A percentile compares a stretch with the other conserved stretches of the same genome.
phyloP scores from a whole-genome alignment of 1,140 invertebrate species.

The Rhynchophorus ferrugineus region DNA sequence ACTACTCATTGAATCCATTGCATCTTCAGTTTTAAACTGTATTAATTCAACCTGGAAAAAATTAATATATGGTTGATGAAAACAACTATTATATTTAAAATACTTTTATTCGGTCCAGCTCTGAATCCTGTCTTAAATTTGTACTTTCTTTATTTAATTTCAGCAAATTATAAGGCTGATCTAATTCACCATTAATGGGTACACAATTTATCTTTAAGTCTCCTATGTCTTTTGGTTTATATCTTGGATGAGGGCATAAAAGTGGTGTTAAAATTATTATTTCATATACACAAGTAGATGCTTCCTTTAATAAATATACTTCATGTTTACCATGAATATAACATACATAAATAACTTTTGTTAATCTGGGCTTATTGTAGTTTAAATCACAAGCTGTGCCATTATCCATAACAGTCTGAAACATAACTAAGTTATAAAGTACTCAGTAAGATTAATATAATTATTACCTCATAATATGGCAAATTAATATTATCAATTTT shows the following conservation, averaged over 20 bases:
- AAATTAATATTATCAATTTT: conserved; percentile 81
- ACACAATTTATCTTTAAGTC: conserved; percentile 77
- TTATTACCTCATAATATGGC: conserved; percentile 65
- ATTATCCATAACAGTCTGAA: conserved; percentile 57
- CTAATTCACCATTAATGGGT: conserved; percentile 59
- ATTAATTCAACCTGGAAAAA: conserved; percentile 17
- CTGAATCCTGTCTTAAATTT: conserved; percentile 58
- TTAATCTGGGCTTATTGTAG: conserved; percentile 66
- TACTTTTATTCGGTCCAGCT: conserved; percentile 58
- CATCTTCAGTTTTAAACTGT: conserved; percentile 18
- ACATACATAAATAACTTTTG: conserved; percentile 78
- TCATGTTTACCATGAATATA: conserved; percentile 79
- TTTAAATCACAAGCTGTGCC: conserved; percentile 90
- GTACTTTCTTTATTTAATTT: conserved; percentile 65
- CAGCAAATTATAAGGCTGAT: conserved; percentile 65
- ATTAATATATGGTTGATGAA: conserved; percentile 19
- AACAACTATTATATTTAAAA: conserved; percentile 39
- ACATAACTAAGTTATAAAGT: neutral
- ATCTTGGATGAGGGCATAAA: conserved; percentile 83
- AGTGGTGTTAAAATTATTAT: conserved; percentile 76
- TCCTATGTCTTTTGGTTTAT: conserved; percentile 71
- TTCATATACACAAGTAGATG: conserved; percentile 90
- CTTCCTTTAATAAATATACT: conserved; percentile 88
- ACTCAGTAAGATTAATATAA: neutral
- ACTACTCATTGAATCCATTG: neutral